Evolutionary conservation across 2,113 vertebrate species (phyloP), one percentile per base, ranked within the genome.

Genomic region (Poeciliopsis retropinna): DNA sequence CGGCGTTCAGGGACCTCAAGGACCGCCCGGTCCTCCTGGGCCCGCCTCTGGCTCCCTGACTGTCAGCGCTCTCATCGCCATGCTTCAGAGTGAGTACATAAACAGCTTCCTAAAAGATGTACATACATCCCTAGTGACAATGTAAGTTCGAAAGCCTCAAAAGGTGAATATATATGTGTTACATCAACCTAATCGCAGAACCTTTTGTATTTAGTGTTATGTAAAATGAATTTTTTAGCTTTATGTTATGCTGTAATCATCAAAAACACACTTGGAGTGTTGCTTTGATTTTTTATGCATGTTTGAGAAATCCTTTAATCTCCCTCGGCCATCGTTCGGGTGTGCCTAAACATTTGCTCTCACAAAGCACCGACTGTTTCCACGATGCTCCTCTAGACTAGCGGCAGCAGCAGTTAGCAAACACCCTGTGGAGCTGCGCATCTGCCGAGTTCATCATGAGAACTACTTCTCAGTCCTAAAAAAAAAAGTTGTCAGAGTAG

Each of bases 51-150:
- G 88, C 37, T 88, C 91, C 61, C 19, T 93, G 29, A 89, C 95
- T 34, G 92, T 96, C 74, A 94, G 79, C 75, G 95, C 95, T 79
- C 95, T 99, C 78, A 86, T 98, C 65, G 61, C 91, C 11, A 83
- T 96, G 75, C 92, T 99, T 71, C 95, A 95, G 92, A 91, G 95
- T 95, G 73, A 92, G 94, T 89, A 39, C 25, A 67, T 57, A 57
- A 57, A 57, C 51, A 57, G 51, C 51, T 57, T 6, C 25, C 51
- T 19, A 6, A 17, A 47, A 41, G 17, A 47, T 19, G 44, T 47
- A 47, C 1, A 5, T 4, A 19, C 44, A 57, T 8, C 51, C 51
- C 2, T 57, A 7, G 51, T 57, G 51, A n/a, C n/a, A 10, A 57
- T 25, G 51, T 57, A 25, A 7, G 17, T 57, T 10, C 11, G 5